These are phyloP conservation scores for Rugalucina vietnamica DNA, from an alignment of 2,888 invertebrate species.

Conservation along the genomic window DNA sequence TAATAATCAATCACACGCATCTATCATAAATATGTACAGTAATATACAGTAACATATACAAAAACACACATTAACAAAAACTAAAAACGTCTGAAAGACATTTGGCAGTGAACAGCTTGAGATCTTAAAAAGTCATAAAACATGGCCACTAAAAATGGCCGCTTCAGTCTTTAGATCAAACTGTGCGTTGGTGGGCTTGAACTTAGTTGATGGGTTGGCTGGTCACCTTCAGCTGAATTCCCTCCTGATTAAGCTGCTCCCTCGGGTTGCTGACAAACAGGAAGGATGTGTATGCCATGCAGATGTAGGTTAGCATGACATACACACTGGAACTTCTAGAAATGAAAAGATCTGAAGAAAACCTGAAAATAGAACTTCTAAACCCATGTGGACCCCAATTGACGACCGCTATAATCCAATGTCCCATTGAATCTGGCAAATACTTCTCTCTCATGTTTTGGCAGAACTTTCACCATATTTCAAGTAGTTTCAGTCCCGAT, in stretches of 20 bases:
- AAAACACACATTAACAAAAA: not conserved
- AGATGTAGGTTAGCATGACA: not conserved
- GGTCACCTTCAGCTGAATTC: no score
- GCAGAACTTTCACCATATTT: no score
- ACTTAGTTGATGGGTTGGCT: no score
- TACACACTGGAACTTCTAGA: not conserved
- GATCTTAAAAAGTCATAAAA: not conserved
- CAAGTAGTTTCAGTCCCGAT: no score
- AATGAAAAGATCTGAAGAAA: not conserved
- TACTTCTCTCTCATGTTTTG: not conserved
- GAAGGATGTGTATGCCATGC: not conserved
- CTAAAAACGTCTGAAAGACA: slow-evolving; percentile 6
- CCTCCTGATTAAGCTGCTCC: no score
- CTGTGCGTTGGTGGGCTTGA: no score
- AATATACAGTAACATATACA: not conserved
- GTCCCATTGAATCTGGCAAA: not conserved
- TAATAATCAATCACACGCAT: no score
- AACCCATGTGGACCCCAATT: not conserved
- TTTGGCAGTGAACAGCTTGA: slow-evolving; percentile 7
- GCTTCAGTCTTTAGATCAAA: not conserved
- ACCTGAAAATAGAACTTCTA: not conserved
- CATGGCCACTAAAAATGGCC: not conserved
- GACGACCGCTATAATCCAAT: not conserved
- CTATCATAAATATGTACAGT: no score
- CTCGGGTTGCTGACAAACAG: not conserved